Evolutionary conservation across 2,797 vertebrate genomes (phyloP).

Genomic region (Coccyzus lansbergi): DNA sequence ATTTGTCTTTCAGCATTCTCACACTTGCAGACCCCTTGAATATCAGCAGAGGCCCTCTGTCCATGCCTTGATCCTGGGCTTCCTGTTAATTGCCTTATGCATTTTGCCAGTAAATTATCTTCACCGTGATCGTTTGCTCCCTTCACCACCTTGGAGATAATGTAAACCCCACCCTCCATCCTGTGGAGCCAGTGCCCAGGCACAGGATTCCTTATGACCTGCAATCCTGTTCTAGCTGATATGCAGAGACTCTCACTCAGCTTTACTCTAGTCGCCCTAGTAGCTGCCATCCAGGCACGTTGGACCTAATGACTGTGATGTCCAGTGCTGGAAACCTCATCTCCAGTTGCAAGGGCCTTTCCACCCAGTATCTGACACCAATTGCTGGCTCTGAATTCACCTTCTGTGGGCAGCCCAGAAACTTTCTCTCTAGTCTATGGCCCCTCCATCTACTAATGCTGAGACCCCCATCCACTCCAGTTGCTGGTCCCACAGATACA

Average conservation of each 20-base stretch:
- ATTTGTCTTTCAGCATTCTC: background rate
- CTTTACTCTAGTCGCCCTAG: background rate
- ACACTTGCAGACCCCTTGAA: background rate
- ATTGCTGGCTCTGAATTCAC: background rate
- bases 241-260: background rate
- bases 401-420: background rate
- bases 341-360: background rate
- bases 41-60: background rate
- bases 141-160: background rate
- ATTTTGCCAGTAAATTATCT: background rate
- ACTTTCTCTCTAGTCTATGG: background rate
- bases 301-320: background rate
- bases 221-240: background rate
- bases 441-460: background rate
- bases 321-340: background rate
- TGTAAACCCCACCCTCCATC: background rate
- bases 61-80: rapidly evolving
- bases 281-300: background rate
- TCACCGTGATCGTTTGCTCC: background rate
- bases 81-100: background rate
- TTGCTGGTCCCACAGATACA: background rate
- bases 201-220: background rate
- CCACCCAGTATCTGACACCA: background rate
- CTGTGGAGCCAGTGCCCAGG: background rate
- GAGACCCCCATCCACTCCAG: background rate